phyloP scores from a whole-genome alignment of 1,140 invertebrate genomes.

The Pseudomyrmex dendroicus region DNA sequence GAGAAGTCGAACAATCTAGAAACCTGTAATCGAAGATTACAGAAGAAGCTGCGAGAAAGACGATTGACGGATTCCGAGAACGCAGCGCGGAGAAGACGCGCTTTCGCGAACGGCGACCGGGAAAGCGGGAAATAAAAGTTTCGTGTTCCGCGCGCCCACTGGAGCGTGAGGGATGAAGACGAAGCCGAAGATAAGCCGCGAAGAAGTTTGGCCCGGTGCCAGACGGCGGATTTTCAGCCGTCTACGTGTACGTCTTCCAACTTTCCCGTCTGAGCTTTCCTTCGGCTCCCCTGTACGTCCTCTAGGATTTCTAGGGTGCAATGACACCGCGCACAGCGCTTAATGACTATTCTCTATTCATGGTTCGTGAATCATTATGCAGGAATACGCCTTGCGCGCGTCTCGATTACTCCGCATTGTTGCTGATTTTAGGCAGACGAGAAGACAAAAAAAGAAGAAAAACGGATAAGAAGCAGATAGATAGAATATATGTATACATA shows the following conservation, averaged over 20 bases:
- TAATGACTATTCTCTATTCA: slow-evolving; percentile 74
- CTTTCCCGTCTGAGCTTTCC: slow-evolving; percentile 68
- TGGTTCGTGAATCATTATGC: slow-evolving; percentile 65
- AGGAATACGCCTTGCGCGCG: slow-evolving; percentile 12
- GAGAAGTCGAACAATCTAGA: slow-evolving; percentile 7
- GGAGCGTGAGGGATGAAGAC: slow-evolving; percentile 66
- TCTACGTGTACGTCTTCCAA: slow-evolving; percentile 74
- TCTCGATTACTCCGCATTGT: slow-evolving; percentile 54
- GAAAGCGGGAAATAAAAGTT: slow-evolving; percentile 42
- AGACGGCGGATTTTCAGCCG: slow-evolving; percentile 74
- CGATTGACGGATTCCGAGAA: slow-evolving; percentile 16
- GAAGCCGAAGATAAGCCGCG: slow-evolving; percentile 66
- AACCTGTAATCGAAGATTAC: not conserved
- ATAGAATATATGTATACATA: not conserved
- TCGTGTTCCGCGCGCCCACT: slow-evolving; percentile 55
- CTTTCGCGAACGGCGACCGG: slow-evolving; percentile 27
- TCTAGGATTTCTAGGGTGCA: slow-evolving; percentile 72
- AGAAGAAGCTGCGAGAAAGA: slow-evolving; percentile 16
- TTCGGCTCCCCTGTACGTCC: slow-evolving; percentile 52
- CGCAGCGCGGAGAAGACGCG: slow-evolving; percentile 14
- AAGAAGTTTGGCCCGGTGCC: slow-evolving; percentile 72
- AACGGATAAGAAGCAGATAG: not conserved
- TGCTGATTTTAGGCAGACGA: slow-evolving; percentile 8
- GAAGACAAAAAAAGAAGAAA: not conserved
- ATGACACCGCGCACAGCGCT: slow-evolving; percentile 61